Evolutionary conservation across 1,140 invertebrate species (phyloP).

Genomic region (Pristionchus pacificus): DNA sequence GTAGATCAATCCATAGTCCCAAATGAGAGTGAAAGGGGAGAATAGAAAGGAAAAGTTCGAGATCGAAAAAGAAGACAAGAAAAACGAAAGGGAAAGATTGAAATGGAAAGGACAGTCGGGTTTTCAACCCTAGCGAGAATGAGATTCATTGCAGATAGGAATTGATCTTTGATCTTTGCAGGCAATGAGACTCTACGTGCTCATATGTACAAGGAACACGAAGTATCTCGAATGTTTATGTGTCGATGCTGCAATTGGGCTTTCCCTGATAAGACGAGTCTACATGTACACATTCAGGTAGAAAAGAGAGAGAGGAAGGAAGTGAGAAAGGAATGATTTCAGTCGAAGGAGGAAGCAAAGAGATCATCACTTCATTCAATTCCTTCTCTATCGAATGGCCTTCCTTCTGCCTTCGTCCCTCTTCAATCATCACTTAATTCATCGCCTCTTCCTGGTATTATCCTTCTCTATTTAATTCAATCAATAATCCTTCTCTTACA

Average conservation of each 20-base stretch:
- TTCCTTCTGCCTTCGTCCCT: constrained; percentile 7
- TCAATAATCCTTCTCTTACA: too few relatives aligned
- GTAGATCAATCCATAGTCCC: too few relatives aligned
- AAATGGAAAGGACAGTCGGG: neutral
- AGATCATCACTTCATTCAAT: constrained; percentile 32
- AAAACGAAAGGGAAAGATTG: neutral
- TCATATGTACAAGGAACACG: constrained; percentile 55
- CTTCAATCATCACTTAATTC: constrained; percentile 2
- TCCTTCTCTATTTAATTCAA: too few relatives aligned
- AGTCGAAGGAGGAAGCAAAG: constrained; percentile 42
- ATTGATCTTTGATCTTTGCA: too few relatives aligned
- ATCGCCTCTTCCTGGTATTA: constrained; percentile 9
- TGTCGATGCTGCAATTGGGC: constrained; percentile 58
- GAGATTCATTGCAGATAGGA: too few relatives aligned
- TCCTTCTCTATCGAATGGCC: neutral
- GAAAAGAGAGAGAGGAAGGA: neutral
- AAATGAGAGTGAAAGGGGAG: too few relatives aligned
- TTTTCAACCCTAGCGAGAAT: neutral
- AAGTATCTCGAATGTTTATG: constrained; percentile 58
- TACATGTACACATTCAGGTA: constrained; percentile 51
- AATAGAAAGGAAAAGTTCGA: neutral
- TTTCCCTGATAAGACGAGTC: constrained; percentile 56
- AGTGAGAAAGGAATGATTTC: neutral
- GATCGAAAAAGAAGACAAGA: neutral
- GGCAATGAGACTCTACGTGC: constrained; percentile 55